Conservation (phyloP, 92 coral and sea anemone species). For the Palythoa caribaeorum region DNA sequence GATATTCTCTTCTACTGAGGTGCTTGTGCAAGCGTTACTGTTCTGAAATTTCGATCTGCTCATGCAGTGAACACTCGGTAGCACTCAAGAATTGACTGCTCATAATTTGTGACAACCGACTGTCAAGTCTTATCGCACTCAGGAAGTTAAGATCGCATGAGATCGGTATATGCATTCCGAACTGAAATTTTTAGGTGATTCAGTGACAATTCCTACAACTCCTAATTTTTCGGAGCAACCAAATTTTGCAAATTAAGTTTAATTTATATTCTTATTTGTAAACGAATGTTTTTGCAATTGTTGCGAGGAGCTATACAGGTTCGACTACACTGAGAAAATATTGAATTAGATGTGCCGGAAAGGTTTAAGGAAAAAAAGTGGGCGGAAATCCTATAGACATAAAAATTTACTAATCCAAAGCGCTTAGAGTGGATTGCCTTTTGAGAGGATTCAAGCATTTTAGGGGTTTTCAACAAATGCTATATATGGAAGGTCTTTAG, state of each 20-base stretch:
- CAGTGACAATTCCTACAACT: neutral
- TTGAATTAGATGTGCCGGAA: too few relatives aligned
- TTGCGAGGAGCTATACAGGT: neutral
- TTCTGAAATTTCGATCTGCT: neutral
- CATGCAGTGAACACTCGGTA: neutral
- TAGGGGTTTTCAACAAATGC: too few relatives aligned
- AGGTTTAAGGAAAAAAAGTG: too few relatives aligned
- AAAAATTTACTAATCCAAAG: too few relatives aligned
- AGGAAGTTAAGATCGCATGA: slow-evolving; percentile 15
- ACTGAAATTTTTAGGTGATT: neutral
- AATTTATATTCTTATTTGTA: neutral
- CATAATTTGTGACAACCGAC: neutral
- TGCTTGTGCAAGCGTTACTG: neutral
- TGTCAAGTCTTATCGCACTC: slow-evolving; percentile 33
- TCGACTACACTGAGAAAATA: too few relatives aligned
- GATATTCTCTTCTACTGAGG: neutral
- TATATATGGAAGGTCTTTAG: too few relatives aligned
- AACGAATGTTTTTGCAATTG: neutral
- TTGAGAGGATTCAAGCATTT: too few relatives aligned
- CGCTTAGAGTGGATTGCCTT: too few relatives aligned
- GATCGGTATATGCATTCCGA: slow-evolving; percentile 16
- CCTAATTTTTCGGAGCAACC: neutral
- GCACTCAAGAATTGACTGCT: slow-evolving; percentile 8
- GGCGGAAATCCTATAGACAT: too few relatives aligned
- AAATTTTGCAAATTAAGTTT: neutral